Base-by-base conservation (phyloP, 2,888 invertebrate species). In the Lasioglossum zephyrum region DNA sequence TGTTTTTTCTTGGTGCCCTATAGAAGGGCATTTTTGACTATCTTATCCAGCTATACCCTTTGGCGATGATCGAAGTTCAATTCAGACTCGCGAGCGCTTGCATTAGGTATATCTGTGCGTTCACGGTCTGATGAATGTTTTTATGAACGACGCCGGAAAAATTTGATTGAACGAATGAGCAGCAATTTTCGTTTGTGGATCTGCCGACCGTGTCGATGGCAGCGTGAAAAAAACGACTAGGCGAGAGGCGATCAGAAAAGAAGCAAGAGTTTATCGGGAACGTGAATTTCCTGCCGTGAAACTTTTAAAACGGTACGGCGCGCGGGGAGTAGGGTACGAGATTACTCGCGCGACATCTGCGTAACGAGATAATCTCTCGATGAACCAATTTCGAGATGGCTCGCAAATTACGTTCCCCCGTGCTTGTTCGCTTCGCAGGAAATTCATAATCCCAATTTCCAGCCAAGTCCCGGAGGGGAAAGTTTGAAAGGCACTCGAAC, bases 401-500 rank as follows among this genome's bases (percentile, higher is more conserved):
- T 70, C 39, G 70, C 26, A 53, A 70, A 77, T 77, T 53, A 41
- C 22, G 53, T 11, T 26, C n/a, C 11, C 11, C 69, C 69, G 69
- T 26, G 60, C 60, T 60, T 18, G 77, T 41, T 70, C 53, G 70
- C 41, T 77, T 70, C 70, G 41, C 77, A 41, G 70, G 26, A 53
- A 77, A 70, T 70, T 77, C 77, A 77, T 77, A 70, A 77, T 77
- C 77, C 77, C 70, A 41, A 70, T 69, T 53, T 26, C 70, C 57
- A 57, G 13, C 39, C 36, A 39, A 70, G 70, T 41, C 69, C 41
- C 69, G 26, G 41, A 22, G 41, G 70, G 4, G 47, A 70, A 77
- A 77, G 70, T 70, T 77, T 70, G 69, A 77, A 53, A 70, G 69
- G 77, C 18, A 39, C 69, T 77, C 77, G 77, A 77, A 77, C 70